Evolutionary conservation across 2,113 vertebrate genomes (phyloP), one percentile per base, ranked within the genome.

Genomic region (Xenotilapia leptura): DNA sequence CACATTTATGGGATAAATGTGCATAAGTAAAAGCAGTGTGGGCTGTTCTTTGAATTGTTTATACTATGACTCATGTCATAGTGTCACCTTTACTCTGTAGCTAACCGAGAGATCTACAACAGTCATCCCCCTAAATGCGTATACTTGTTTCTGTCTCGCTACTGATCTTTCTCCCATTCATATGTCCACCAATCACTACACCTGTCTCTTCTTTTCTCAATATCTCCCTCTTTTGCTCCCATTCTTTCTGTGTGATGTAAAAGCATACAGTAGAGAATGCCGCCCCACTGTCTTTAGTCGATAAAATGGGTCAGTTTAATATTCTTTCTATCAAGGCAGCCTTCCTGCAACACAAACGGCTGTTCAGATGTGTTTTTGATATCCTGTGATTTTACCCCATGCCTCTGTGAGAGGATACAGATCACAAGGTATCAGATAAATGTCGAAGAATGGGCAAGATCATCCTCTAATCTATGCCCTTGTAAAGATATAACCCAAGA

Each of bases 251-350:
- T 86, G 80, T 91, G 89, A 92, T 90, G 51, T 90, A 90, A 90
- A 79, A 89, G 62, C 90, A 84, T 62, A 85, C 15, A 82, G 79
- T 28, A 40, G 65, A 89, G 89, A 88, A 75, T 75, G 83, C 89
- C 79, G 40, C 87, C 65, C 91, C 40, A 36, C 40, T 92, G 90
- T 90, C 77, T 83, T 87, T 85, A 38, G 21, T 85, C 88, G 89
- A 93, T 89, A 91, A 94, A 96, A 92, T 93, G 92, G 95, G 89
- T 93, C 93, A 88, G 80, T 86, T 83, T 73, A 85, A 84, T 86
- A 70, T 91, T 55, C 15, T n/a, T 2, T 5, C 86, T 86, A 88
- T 92, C 75, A 93, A 86, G 90, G 86, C 68, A 23, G 90, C 82
- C 87, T 87, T 83, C 88, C 93, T 84, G 91, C 86, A 87, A 90